A percentile compares a stretch with the other conserved stretches of the same genome.
Conservation (phyloP, 2,888 invertebrate species). For the Suillia variegata region DNA sequence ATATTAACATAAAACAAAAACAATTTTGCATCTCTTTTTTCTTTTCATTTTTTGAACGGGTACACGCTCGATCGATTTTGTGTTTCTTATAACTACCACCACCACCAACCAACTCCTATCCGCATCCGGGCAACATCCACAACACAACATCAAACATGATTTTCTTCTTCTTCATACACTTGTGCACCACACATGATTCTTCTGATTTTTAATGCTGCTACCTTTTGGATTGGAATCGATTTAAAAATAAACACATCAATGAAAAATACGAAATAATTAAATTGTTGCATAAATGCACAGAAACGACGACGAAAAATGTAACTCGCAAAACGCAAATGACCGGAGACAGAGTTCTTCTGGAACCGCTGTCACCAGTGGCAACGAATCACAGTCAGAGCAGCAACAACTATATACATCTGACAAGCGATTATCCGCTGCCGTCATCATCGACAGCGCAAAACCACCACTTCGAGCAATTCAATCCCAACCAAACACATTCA, state of each 20-base stretch:
- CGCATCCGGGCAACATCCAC: background rate
- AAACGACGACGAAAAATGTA: too few species aligned
- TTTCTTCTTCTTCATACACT: slow-evolving; percentile 7
- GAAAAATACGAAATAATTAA: slow-evolving; percentile 39
- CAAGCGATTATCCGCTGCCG: slow-evolving; percentile 46
- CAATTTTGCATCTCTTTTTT: slow-evolving; percentile 60
- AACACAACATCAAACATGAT: slow-evolving; percentile 19
- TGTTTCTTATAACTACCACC: slow-evolving; percentile 19
- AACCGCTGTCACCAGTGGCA: slow-evolving; percentile 22
- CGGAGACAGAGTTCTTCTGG: slow-evolving; percentile 32
- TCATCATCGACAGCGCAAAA: too few species aligned
- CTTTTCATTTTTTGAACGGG: slow-evolving; percentile 42
- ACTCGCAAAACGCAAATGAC: too few species aligned
- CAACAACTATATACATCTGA: slow-evolving; percentile 30
- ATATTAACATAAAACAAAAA: slow-evolving; percentile 63
- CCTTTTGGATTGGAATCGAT: background rate
- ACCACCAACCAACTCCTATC: slow-evolving; percentile 7
- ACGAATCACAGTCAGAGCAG: slow-evolving; percentile 9
- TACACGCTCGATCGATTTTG: slow-evolving; percentile 7
- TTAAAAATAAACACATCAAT: slow-evolving; percentile 19
- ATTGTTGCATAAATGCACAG: too few species aligned
- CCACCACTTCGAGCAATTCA: slow-evolving; percentile 45
- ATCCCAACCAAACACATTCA: slow-evolving; percentile 51
- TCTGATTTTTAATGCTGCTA: slow-evolving; percentile 26
- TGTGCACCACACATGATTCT: slow-evolving; percentile 14